Evolutionary conservation across 2,888 invertebrate genomes (phyloP), one percentile per base, ranked within the genome.

Genomic region (Stenolophus ochropezus): DNA sequence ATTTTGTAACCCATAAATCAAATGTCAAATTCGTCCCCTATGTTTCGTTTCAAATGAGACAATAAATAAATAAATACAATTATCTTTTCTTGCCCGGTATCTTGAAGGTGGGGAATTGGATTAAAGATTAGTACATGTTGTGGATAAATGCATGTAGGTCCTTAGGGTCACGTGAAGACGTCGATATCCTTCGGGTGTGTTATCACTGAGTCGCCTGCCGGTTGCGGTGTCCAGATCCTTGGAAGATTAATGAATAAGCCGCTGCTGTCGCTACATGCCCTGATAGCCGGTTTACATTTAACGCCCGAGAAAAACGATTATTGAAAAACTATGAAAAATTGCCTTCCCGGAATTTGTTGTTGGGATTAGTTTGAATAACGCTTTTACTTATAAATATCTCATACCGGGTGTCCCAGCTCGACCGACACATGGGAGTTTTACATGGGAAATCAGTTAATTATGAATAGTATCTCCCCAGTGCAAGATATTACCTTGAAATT

Each of bases 241-340:
- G 20, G 56, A 56, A 56, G 56, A 56, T 56, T 56, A 56, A 56
- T 56, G 56, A 56, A 56, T 56, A 56, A 56, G 56, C 56, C 56
- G 18, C 56, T 20, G 56, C 20, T 56, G 56, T 8, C 20, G 20
- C 56, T 56, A 42, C 33, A 42, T 11, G 6, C 11, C 33, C 8
- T 42, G 33, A 42, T 42, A 42, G 33, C 33, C 33, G 33, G 33
- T 42, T 42, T 42, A 42, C 33, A 42, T 42, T 42, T 42, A 42
- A 11, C 33, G 33, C 33, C 11, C 33, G 11, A 11, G 33, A 42
- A 42, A 42, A 42, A 42, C 33, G 33, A 42, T 42, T 42, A 42
- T 42, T 42, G 33, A 42, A 42, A 42, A 42, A 42, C 33, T 42
- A 42, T 42, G 33, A 42, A 42, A 42, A 42, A 42, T 42, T 42